A percentile compares a stretch with the other conserved stretches of the same genome.
Conservation (phyloP, 2,113 vertebrate species). For the Planiliza haematocheilus region DNA sequence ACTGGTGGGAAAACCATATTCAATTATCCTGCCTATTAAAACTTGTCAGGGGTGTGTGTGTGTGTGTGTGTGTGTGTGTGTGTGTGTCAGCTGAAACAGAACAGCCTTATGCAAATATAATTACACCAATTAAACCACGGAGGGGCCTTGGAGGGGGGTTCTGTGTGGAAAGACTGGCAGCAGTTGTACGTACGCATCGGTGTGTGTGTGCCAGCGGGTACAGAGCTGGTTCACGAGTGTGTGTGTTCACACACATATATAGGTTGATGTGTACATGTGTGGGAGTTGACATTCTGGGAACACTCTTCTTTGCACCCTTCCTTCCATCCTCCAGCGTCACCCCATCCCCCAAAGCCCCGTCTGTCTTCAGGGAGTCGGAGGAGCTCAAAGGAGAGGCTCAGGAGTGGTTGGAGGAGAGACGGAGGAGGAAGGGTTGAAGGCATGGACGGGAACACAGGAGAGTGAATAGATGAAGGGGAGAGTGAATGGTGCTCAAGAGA, state of each 20-base stretch:
- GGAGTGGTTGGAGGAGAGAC: constrained; percentile 31
- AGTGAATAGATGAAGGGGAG: neutral
- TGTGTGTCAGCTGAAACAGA: constrained; percentile 39
- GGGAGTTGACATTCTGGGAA: constrained; percentile 57
- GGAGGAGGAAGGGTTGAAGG: constrained; percentile 45
- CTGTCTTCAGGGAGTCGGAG: constrained; percentile 60
- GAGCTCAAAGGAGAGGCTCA: constrained; percentile 53
- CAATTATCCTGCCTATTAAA: constrained; percentile 75
- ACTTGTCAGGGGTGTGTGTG: constrained; percentile 47
- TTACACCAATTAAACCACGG: constrained; percentile 73
- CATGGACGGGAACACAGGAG: neutral
- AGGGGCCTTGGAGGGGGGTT: constrained; percentile 23
- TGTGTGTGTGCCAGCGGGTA: constrained; percentile 40
- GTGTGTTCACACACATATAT: constrained; percentile 13
- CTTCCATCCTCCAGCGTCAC: constrained; percentile 44
- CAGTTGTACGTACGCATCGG: constrained; percentile 12
- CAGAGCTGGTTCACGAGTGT: neutral
- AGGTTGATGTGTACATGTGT: constrained; percentile 39
- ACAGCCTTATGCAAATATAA: constrained; percentile 78
- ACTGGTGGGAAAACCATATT: constrained; percentile 51
- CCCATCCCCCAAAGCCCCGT: constrained; percentile 49
- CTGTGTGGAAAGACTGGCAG: constrained; percentile 58
- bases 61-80: constrained; percentile 49
- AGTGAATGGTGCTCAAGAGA: neutral
- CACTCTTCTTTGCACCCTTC: constrained; percentile 55